Evolutionary conservation across 2,797 vertebrate species (phyloP).

Genomic region (Phyllotis vaccarum): DNA sequence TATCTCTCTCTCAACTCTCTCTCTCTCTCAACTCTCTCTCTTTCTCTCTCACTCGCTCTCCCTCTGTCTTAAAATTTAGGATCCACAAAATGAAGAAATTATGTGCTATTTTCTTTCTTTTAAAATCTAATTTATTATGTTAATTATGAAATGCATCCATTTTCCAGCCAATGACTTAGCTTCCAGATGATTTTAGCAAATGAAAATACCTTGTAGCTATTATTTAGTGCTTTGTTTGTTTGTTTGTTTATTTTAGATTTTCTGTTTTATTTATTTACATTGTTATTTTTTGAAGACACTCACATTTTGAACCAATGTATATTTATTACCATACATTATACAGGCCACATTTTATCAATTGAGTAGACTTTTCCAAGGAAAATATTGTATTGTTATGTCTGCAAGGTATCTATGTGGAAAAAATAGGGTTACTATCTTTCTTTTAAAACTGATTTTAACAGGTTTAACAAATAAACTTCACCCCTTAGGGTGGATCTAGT

Average conservation of each 20-base stretch:
- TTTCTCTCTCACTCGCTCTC: too few relatives aligned
- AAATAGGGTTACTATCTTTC: constrained; percentile 25
- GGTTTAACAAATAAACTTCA: constrained; percentile 25
- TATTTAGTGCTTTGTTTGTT: constrained; percentile 34
- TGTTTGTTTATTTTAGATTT: not conserved
- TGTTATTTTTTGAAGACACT: constrained; percentile 31
- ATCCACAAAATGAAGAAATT: not conserved
- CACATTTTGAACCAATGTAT: constrained; percentile 46
- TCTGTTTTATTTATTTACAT: not conserved
- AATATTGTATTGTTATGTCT: constrained; percentile 42
- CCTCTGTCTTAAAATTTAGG: not conserved
- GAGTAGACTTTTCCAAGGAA: constrained; percentile 47
- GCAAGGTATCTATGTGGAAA: not conserved
- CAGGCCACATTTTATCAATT: not conserved
- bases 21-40: too few relatives aligned
- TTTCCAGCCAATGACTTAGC: not conserved
- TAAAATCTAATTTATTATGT: not conserved
- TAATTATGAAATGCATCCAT: not conserved
- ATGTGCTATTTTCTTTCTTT: not conserved
- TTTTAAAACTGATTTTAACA: constrained; percentile 41
- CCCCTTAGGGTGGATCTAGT: not conserved
- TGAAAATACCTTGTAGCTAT: not conserved
- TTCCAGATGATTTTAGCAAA: constrained; percentile 32
- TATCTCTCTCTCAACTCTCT: not conserved
- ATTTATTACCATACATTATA: constrained; percentile 50